Conservation (phyloP, 2,797 vertebrate genomes). For the Oryzias sinensis region DNA sequence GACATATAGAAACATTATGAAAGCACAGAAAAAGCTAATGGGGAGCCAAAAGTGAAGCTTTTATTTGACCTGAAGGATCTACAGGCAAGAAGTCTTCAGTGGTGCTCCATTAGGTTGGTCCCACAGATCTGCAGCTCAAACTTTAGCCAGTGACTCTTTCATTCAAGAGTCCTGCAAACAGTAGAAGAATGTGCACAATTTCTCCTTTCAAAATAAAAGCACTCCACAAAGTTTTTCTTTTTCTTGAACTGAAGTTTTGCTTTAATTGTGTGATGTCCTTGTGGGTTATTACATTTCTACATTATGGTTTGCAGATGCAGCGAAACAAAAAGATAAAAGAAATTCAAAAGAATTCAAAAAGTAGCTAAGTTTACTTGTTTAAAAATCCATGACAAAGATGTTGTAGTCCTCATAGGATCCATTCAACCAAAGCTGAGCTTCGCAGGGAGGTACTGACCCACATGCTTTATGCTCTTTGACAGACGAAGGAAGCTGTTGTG, state of each 20-base stretch:
- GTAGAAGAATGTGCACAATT: constrained; percentile 22
- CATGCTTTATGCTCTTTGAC: constrained; percentile 7
- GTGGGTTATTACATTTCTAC: constrained; percentile 21
- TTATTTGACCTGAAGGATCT: constrained; percentile 39
- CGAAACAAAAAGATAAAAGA: constrained; percentile 27
- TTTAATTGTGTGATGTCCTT: constrained; percentile 9
- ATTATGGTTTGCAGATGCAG: constrained; percentile 23
- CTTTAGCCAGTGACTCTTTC: constrained; percentile 33
- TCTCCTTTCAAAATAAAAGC: no score
- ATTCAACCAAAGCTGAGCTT: constrained; percentile 44
- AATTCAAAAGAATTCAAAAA: no score
- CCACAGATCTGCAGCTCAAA: constrained; percentile 54
- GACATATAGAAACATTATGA: constrained; percentile 13
- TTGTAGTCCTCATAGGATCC: constrained; percentile 44
- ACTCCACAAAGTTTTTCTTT: no score
- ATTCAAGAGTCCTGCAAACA: constrained; percentile 35
- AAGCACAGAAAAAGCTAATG: constrained; percentile 15
- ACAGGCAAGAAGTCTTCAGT: constrained; percentile 33
- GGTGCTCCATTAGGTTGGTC: constrained; percentile 51
- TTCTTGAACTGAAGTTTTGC: constrained; percentile 11
- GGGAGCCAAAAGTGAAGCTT: constrained; percentile 9
- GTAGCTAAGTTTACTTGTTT: constrained; percentile 30
- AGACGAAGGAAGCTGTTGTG: constrained; percentile 33
- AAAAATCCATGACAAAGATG: constrained; percentile 51
- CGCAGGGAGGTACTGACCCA: constrained; percentile 8